Base-by-base conservation (phyloP, 1,140 invertebrate genomes). In the Bombus pyrosoma region DNA sequence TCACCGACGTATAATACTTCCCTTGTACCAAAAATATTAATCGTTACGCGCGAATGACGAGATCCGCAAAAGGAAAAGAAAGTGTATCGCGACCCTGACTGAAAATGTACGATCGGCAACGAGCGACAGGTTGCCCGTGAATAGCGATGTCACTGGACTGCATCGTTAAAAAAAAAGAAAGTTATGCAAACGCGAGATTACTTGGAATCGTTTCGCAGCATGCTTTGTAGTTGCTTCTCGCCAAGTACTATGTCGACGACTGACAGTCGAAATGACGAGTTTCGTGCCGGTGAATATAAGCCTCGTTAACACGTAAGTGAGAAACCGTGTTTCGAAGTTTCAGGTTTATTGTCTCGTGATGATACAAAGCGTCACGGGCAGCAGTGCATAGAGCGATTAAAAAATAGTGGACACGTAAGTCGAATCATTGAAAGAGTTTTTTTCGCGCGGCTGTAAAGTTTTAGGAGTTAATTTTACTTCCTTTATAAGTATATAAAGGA, bases 141-240 rank as follows among this genome's bases (percentile, higher is more conserved):
- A 83, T 18, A 22, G 12, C 64, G 47, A 83, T 69, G 74, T 71
- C 82, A 59, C 66, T 57, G 47, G 47, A 18, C 47, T 79, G 83
- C 83, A 84, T 79, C 25, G 66, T 71, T 28, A 53, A 34, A 32
- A 78, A 43, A 34, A 76, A 78, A 79, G 83, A 84, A 84, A 84
- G 83, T 79, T 84, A 71, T 43, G 66, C 75, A 79, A 78, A 84
- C 25, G 47, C 53, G 13, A 37, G 32, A 37, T 39, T 22, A n/a
- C 39, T 39, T 37, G 6, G 15, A 71, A 71, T 28, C 25, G 37
- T 8, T 39, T 6, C 25, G 66, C 18, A 18, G 66, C 18, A 2
- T 18, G 64, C 68, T 8, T 53, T 8, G 47, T 8, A 53, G 47
- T 53, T 53, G 18, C 6, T 22, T 53, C 47, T 53, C 47, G 47